Percentiles rank a stretch among this genome's conserved stretches.
Conservation (phyloP, 2,113 vertebrate genomes). For the Myrmophylax atrothorax region DNA sequence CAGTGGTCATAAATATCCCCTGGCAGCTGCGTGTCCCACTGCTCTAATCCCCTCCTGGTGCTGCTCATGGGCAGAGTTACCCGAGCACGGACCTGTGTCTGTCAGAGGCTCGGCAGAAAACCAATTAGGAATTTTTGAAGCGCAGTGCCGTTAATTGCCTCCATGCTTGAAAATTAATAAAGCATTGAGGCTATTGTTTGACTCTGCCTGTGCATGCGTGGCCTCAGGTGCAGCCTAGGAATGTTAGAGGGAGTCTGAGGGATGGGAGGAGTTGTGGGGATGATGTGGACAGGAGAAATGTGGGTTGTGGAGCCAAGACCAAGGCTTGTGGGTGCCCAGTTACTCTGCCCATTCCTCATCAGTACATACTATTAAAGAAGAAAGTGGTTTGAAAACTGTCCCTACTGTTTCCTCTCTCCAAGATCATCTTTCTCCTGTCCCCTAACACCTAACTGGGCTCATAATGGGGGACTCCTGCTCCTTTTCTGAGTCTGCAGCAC, state of each 20-base stretch:
- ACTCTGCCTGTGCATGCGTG: not conserved
- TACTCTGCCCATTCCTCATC: not conserved
- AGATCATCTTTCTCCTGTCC: too few species aligned
- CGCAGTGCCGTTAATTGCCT: conserved; percentile 3
- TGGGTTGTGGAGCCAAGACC: not conserved
- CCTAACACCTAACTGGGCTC: rapidly evolving
- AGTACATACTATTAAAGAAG: rapidly evolving
- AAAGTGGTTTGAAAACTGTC: not conserved
- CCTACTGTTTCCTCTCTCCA: not conserved
- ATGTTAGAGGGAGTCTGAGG: not conserved
- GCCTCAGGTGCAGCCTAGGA: not conserved
- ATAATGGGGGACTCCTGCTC: not conserved
- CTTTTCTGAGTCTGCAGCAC: not conserved
- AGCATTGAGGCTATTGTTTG: not conserved
- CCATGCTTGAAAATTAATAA: not conserved
- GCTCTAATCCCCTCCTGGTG: not conserved
- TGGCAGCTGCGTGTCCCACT: not conserved
- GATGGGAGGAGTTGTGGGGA: not conserved
- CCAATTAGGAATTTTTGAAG: not conserved
- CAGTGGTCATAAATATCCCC: not conserved
- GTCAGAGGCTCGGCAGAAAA: not conserved
- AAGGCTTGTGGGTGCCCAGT: rapidly evolving
- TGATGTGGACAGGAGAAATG: not conserved
- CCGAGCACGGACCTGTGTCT: not conserved
- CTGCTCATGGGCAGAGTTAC: not conserved